phyloP scores from a whole-genome alignment of 2,113 vertebrate genomes.

The Gambusia holbrooki region DNA sequence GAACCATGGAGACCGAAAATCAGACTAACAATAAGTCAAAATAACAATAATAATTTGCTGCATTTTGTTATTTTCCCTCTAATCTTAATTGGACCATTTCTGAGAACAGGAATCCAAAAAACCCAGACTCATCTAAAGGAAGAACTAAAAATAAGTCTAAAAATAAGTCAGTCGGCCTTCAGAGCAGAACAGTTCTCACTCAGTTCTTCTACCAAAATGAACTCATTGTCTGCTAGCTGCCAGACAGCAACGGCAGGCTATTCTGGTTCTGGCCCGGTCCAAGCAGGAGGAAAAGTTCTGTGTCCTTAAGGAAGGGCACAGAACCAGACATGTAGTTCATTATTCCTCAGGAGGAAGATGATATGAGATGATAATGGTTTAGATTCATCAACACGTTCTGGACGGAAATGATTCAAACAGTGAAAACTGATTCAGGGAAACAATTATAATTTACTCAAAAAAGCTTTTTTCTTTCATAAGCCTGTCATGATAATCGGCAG shows the following conservation, averaged over 20 bases:
- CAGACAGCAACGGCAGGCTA: constrained; percentile 55
- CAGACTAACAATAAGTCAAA: too few species aligned
- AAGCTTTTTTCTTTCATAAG: too few species aligned
- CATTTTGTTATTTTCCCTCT: not conserved
- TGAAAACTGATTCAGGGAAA: not conserved
- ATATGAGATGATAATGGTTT: not conserved
- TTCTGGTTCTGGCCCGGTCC: constrained; percentile 35
- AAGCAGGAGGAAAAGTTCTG: constrained; percentile 17
- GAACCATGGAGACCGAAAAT: too few species aligned
- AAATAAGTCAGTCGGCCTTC: constrained; percentile 6
- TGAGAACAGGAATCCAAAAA: not conserved
- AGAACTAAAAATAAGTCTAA: not conserved
- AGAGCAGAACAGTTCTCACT: constrained; percentile 3
- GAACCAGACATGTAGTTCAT: constrained; percentile 43
- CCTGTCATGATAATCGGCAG: too few species aligned
- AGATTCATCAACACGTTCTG: not conserved
- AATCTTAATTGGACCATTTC: not conserved
- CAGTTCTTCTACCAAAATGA: constrained; percentile 39
- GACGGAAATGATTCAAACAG: too few species aligned
- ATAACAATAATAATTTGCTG: too few species aligned
- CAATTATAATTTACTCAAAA: not conserved
- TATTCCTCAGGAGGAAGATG: not conserved
- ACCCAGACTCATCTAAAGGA: not conserved
- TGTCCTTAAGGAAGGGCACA: constrained; percentile 31
- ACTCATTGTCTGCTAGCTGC: constrained; percentile 55